A percentile compares a stretch with the other conserved stretches of the same genome.
These are phyloP conservation scores for Tridacna crocea DNA, from an alignment of 2,888 invertebrate species.

Conservation along the genomic window DNA sequence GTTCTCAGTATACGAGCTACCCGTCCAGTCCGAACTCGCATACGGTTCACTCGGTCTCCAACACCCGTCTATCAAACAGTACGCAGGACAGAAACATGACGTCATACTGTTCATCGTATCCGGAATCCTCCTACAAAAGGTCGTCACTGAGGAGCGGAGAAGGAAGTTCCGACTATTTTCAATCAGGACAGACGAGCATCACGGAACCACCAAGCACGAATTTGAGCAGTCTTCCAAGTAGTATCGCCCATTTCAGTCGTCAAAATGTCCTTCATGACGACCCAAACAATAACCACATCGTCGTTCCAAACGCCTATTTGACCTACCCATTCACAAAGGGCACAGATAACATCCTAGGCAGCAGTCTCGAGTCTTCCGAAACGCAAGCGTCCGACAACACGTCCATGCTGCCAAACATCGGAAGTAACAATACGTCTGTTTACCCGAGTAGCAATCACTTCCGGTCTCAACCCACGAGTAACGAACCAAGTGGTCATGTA, in stretches of 20 bases:
- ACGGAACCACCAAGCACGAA: conserved; percentile 57
- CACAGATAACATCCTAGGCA: conserved; percentile 58
- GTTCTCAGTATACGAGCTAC: conserved; percentile 56
- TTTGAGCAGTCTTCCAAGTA: conserved; percentile 69
- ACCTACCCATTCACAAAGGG: conserved; percentile 55
- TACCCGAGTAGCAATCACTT: conserved; percentile 51
- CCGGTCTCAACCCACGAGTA: conserved; percentile 32
- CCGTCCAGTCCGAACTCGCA: conserved; percentile 60
- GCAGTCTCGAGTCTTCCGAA: conserved; percentile 64
- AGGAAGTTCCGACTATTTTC: conserved; percentile 41
- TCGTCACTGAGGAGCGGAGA: conserved; percentile 45
- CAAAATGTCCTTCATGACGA: conserved; percentile 45
- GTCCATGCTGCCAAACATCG: conserved; percentile 72
- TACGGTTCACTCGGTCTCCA: conserved; percentile 32
- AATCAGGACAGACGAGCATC: conserved; percentile 49
- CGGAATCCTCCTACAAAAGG: conserved; percentile 51
- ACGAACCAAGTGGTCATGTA: conserved; percentile 44
- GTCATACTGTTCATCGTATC: conserved; percentile 42
- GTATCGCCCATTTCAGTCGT: conserved; percentile 69
- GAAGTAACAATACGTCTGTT: conserved; percentile 71
- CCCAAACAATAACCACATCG: conserved; percentile 55
- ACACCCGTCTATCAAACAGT: conserved; percentile 28
- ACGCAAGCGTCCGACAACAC: conserved; percentile 71
- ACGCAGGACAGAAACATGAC: conserved; percentile 33
- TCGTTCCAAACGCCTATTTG: conserved; percentile 61